Base-by-base conservation (phyloP, 2,797 vertebrate genomes). In the Triplophysa yarkandensis region DNA sequence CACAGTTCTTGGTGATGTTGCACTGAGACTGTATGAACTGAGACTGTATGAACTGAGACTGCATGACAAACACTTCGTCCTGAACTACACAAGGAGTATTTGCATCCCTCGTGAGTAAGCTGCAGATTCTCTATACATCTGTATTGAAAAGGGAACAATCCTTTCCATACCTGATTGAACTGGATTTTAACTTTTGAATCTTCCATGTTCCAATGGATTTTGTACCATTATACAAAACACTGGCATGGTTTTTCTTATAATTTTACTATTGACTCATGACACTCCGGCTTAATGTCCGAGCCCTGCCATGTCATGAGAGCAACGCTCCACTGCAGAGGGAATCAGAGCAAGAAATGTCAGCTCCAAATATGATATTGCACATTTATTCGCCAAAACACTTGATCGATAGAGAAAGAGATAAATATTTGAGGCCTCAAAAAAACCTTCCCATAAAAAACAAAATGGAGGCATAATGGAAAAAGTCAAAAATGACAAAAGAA, bases 381-480 rank as follows among this genome's bases (percentile, higher is more conserved):
- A 19, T 43, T 32, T 23, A 44, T 55, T 13, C 1, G 27, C 27
- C 34, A 50, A 50, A 55, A 54, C 25, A 4, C n/a, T n/a, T 8
- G 28, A 70, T 32, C 17, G 36, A 41, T 34, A 28, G 46, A 54
- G 34, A 60, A 14, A 67, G 60, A n/a, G 68, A 74, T 62, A 32
- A 9, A 78, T 69, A 43, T 68, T 57, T 58, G 36, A 65, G 44
- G 62, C 61, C 46, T 54, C 76, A 54, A 36, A 55, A 43, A 6
- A 70, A 19, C 46, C 71, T 25, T 36, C 19, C 17, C 70, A 71
- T 62, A 80, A 46, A 61, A 73, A 72, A 72, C 58, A 72, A 81
- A 84, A 76, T 65, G 34, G 52, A 76, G 77, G 69, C 55, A 21
- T 79, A 80, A 68, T 82, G 34, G 9, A 23, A 39, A 50, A 44